Evolutionary conservation across 2,888 invertebrate genomes (phyloP).

Genomic region (Merodon equestris): DNA sequence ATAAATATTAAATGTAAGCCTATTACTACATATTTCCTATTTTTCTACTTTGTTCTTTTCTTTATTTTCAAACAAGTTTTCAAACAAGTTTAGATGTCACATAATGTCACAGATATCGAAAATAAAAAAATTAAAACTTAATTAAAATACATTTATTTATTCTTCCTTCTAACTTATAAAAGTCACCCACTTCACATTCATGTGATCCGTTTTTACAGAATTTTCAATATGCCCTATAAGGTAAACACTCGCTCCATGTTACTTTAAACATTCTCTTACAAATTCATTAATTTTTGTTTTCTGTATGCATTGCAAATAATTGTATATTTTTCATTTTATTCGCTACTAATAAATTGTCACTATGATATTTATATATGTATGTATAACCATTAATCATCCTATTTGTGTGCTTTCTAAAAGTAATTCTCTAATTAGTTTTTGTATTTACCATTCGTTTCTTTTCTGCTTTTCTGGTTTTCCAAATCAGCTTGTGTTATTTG

Average conservation of each 20-base stretch:
- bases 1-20: conserved; percentile 47
- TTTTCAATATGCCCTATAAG: conserved; percentile 12
- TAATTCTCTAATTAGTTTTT: conserved; percentile 20
- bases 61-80: background rate
- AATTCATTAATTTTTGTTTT: conserved; percentile 20
- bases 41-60: conserved; percentile 3
- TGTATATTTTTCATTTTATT: conserved; percentile 29
- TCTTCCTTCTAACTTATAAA: background rate
- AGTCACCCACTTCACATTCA: no score
- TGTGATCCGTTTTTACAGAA: no score
- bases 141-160: no score
- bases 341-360: conserved; percentile 58
- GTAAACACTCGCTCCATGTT: conserved; percentile 38
- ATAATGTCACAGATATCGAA: no score
- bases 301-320: conserved; percentile 30
- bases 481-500: no score
- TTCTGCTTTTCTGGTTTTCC: no score
- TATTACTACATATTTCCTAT: conserved; percentile 23
- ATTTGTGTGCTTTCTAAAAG: conserved; percentile 43
- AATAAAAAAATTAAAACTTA: no score
- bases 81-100: no score
- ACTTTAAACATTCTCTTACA: no score
- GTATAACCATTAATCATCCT: conserved; percentile 20
- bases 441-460: conserved; percentile 1
- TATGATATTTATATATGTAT: conserved; percentile 55